A percentile compares a stretch with the other conserved stretches of the same genome.
phyloP scores from a whole-genome alignment of 2,888 invertebrate species.

The Pycnomerus fuliginosus region DNA sequence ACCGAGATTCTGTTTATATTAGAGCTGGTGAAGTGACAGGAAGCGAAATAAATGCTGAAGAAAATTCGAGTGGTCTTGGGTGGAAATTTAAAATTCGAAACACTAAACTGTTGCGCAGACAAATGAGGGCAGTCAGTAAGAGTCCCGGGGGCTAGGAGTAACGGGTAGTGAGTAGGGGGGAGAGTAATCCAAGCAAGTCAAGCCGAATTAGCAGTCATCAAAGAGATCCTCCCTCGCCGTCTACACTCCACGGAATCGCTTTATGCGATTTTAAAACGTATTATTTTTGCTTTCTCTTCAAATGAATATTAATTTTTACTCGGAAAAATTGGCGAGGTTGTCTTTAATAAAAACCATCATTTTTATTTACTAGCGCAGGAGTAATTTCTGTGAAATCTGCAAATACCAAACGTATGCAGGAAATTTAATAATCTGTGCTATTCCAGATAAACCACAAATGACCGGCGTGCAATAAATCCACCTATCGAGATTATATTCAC shows the following conservation, averaged over 20 bases:
- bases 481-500: too few species aligned
- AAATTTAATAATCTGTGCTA: too few species aligned
- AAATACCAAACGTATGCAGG: too few species aligned
- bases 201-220: slow-evolving; percentile 36
- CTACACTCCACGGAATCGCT: slow-evolving; percentile 23
- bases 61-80: slow-evolving; percentile 7
- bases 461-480: too few species aligned
- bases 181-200: slow-evolving; percentile 29
- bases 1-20: too few species aligned
- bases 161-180: slow-evolving; percentile 11
- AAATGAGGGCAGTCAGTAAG: slow-evolving; percentile 7
- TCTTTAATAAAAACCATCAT: too few species aligned
- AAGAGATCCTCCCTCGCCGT: slow-evolving; percentile 32
- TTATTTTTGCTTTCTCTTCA: slow-evolving; percentile 33
- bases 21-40: too few species aligned
- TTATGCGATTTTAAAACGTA: slow-evolving; percentile 32
- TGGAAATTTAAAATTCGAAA: slow-evolving; percentile 13
- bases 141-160: slow-evolving; percentile 9
- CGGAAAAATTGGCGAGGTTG: too few species aligned
- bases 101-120: slow-evolving; percentile 15
- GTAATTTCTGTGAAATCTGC: too few species aligned
- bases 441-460: too few species aligned
- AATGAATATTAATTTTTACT: slow-evolving; percentile 40
- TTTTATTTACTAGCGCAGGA: too few species aligned
- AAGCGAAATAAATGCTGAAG: slow-evolving; percentile 3